These are phyloP conservation scores for Haemorhous mexicanus DNA, from an alignment of 2,113 vertebrate species.

Conservation along the genomic window DNA sequence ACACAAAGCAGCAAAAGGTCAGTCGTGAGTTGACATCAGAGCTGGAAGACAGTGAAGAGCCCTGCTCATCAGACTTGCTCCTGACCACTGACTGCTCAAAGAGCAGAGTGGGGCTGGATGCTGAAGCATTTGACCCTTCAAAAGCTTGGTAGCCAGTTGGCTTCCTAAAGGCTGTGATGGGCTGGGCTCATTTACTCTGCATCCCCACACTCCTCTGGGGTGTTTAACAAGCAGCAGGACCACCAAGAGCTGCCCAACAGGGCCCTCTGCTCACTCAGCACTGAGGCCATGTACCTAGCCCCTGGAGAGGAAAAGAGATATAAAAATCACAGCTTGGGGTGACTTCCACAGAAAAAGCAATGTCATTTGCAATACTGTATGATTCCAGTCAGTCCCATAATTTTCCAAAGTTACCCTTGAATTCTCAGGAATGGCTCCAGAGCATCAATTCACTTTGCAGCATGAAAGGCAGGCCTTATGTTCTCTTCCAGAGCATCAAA, in stretches of 20 bases:
- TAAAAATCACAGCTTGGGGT: not conserved
- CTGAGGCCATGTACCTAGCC: not conserved
- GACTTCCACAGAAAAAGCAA: not conserved
- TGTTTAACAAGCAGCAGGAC: not conserved
- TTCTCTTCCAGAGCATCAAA: not conserved
- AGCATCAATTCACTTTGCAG: not conserved
- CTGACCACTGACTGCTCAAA: not conserved
- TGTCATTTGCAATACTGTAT: not conserved
- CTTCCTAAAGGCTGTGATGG: slow-evolving; percentile 19
- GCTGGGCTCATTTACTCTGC: not conserved
- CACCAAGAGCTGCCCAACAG: not conserved
- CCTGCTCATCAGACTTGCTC: not conserved
- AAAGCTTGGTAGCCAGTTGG: slow-evolving; percentile 22
- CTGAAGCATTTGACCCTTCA: slow-evolving; percentile 5
- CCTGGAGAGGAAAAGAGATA: not conserved
- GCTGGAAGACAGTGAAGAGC: not conserved
- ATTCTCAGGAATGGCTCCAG: not conserved
- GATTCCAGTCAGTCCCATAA: not conserved
- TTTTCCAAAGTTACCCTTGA: not conserved
- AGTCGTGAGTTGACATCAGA: not conserved
- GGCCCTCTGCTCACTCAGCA: not conserved
- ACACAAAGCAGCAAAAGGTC: not conserved
- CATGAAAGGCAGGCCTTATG: not conserved
- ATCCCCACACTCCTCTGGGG: not conserved
- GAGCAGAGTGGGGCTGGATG: not conserved